phyloP scores from a whole-genome alignment of 2,797 vertebrate species.

The Discoglossus pictus region DNA sequence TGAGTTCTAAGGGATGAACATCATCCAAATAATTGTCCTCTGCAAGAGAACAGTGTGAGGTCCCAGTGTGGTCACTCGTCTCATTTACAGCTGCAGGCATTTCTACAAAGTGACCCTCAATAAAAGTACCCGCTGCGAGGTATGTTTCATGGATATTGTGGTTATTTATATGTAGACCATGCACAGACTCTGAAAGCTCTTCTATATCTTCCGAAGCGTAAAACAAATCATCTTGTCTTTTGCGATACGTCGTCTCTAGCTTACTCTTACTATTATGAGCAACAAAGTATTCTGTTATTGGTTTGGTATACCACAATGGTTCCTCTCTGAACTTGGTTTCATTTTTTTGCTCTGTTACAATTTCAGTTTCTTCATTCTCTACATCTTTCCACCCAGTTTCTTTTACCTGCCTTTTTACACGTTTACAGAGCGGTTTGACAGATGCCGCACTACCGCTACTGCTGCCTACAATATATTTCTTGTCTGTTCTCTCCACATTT shows the following conservation, averaged over 20 bases:
- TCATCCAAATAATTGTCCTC: conserved; percentile 95
- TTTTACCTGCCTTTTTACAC: conserved; percentile 85
- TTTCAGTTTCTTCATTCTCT: conserved; percentile 76
- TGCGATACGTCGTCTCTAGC: conserved; percentile 94
- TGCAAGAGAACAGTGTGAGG: conserved; percentile 89
- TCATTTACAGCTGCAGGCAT: conserved; percentile 87
- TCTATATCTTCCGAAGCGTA: conserved; percentile 75
- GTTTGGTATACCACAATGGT: conserved; percentile 98
- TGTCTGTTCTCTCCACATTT: conserved; percentile 79
- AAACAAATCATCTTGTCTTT: conserved; percentile 75
- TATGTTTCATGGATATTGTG: conserved; percentile 87
- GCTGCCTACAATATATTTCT: conserved; percentile 58
- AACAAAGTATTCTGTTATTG: conserved; percentile 93
- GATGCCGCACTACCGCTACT: conserved; percentile 74
- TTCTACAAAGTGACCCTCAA: conserved; percentile 97
- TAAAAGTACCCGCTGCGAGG: conserved; percentile 94
- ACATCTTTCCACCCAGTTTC: conserved; percentile 83
- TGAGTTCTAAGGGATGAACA: conserved; percentile 97
- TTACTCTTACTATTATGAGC: conserved; percentile 92
- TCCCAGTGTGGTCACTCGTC: conserved; percentile 85
- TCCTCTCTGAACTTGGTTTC: conserved; percentile 95
- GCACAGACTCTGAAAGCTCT: conserved; percentile 84
- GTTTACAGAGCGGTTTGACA: conserved; percentile 85
- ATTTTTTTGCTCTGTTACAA: conserved; percentile 76
- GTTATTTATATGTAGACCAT: conserved; percentile 88